Evolutionary conservation across 2,797 vertebrate species (phyloP), one percentile per base, ranked within the genome.

Genomic region (Notolepis coatsorum): DNA sequence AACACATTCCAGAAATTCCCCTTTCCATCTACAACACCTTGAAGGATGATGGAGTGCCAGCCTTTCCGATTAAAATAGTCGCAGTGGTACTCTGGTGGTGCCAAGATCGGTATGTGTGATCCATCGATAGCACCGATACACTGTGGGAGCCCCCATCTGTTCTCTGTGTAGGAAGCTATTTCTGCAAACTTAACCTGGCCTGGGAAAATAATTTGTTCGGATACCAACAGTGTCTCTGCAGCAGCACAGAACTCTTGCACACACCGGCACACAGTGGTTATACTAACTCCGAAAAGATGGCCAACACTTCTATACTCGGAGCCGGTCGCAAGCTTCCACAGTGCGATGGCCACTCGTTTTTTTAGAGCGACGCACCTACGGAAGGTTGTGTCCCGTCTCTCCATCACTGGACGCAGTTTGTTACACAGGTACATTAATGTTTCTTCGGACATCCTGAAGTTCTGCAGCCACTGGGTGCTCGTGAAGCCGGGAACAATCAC

Each of bases 1-100:
- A 65, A 73, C 7, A 81, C 28, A 15, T 81, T 68, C 84, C 80
- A 82, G 21, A 88, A 86, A 0, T 74, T 70, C 1, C 69, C 72
- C 0, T 73, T 68, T 0, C 68, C 70, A 50, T 86, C 77, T 0
- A 86, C 84, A 3, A 79, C 85, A 0, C 62, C 62, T 38, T 80
- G 70, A 0, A 85, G 57, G 1, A 42, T 31, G 10, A 56, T 56
- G 53, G 53, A 56, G 27, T 43, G 53, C 39, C 53, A 56, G 25
- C 53, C 27, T 8, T 56, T 56, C 20, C 39, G 2, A 17, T 31
- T 31, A 27, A 31, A 56, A 30, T 28, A 43, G 39, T 31, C 25
- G 4, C 38, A 21, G 39, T 56, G 25, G 17, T 56, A 43, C 25
- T 43, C 38, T 17, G 13, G 30, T 23, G 31, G 31, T 51, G 30